Conservation (phyloP, 2,113 vertebrate species). For the Tenebrosternarchus preto region DNA sequence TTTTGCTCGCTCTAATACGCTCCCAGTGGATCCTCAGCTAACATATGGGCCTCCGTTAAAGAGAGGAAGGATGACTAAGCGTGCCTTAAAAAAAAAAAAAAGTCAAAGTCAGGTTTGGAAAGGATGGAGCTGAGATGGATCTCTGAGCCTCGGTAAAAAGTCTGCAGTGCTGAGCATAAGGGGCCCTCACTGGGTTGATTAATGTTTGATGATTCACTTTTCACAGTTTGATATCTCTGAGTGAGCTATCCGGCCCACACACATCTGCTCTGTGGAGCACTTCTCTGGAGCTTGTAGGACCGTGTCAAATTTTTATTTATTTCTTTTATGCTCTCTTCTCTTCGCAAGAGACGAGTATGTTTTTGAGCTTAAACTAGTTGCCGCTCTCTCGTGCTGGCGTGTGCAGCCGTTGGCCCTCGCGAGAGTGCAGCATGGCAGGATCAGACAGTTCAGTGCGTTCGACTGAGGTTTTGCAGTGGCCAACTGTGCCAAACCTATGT, state of each 20-base stretch:
- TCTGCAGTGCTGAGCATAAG: slow-evolving; percentile 37
- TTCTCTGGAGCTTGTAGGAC: background rate
- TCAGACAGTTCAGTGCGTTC: background rate
- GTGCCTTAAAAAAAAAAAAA: slow-evolving; percentile 15
- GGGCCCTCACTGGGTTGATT: slow-evolving; percentile 39
- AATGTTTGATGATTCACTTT: slow-evolving; percentile 53
- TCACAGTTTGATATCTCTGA: slow-evolving; percentile 50
- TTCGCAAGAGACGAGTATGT: background rate
- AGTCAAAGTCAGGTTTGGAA: slow-evolving; percentile 2
- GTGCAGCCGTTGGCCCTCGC: background rate
- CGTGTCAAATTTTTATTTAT: background rate
- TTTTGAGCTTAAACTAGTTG: background rate
- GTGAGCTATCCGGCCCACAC: slow-evolving; percentile 34
- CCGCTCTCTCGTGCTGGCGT: background rate
- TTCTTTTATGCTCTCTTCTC: background rate
- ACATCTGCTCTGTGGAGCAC: slow-evolving; percentile 39
- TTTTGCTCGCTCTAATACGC: background rate
- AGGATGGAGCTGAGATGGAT: background rate
- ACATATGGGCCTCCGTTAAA: slow-evolving; percentile 20
- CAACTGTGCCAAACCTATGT: background rate
- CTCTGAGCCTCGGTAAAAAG: slow-evolving; percentile 15
- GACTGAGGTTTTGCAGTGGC: background rate
- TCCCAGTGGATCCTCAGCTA: slow-evolving; percentile 6
- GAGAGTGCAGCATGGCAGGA: background rate
- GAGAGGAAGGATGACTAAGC: slow-evolving; percentile 9